A percentile compares a stretch with the other conserved stretches of the same genome.
Conservation (phyloP, 2,113 vertebrate genomes). For the Poeciliopsis occidentalis region DNA sequence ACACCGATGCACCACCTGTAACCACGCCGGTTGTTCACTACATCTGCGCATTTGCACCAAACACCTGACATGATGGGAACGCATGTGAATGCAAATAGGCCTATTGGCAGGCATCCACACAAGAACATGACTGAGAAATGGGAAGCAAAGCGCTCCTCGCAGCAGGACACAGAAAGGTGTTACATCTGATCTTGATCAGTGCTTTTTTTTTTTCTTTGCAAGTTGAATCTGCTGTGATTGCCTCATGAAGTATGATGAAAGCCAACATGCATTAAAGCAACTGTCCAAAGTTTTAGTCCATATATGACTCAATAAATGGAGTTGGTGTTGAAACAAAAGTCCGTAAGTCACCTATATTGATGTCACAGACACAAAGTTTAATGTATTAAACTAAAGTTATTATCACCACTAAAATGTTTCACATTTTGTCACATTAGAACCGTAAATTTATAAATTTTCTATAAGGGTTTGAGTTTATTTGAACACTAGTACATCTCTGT, state of each 20-base stretch:
- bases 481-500: not conserved
- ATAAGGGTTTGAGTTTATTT: not conserved
- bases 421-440: not conserved
- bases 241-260: slow-evolving; percentile 48
- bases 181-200: slow-evolving; percentile 37
- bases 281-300: slow-evolving; percentile 6
- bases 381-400: not conserved
- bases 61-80: slow-evolving; percentile 18
- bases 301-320: too few relatives aligned
- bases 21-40: slow-evolving; percentile 15
- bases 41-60: slow-evolving; percentile 39
- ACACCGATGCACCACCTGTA: slow-evolving; percentile 26
- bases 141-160: slow-evolving; percentile 38
- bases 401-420: not conserved
- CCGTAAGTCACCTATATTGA: too few relatives aligned
- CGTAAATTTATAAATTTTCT: not conserved
- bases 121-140: slow-evolving; percentile 41
- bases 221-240: slow-evolving; percentile 37
- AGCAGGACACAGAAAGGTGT: slow-evolving; percentile 32
- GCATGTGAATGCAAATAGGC: slow-evolving; percentile 38
- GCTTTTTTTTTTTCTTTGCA: slow-evolving; percentile 23
- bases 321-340: too few relatives aligned
- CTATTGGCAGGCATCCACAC: slow-evolving; percentile 23
- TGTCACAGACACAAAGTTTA: not conserved
- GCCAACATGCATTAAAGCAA: slow-evolving; percentile 24